Percentiles rank a stretch among this genome's conserved stretches.
phyloP scores from a whole-genome alignment of 2,113 vertebrate species.

The Seriola rivoliana region DNA sequence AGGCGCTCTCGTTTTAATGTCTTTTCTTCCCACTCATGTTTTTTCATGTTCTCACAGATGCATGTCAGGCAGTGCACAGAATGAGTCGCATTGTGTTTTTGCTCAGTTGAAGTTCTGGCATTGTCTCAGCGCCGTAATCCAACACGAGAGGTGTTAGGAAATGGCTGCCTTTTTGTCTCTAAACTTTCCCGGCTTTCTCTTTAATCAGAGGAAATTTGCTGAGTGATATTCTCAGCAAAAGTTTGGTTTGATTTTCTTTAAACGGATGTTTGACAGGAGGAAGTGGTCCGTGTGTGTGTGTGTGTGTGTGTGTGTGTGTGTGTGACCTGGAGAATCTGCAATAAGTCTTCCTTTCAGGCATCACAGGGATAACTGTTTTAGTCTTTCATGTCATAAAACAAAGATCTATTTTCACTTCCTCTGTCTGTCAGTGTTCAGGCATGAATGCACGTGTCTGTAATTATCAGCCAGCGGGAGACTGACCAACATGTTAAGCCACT shows the following conservation, averaged over 20 bases:
- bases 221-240: slow-evolving; percentile 28
- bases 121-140: slow-evolving; percentile 29
- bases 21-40: slow-evolving; percentile 36
- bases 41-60: slow-evolving; percentile 53
- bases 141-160: slow-evolving; percentile 49
- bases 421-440: background rate
- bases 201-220: slow-evolving; percentile 50
- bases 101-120: slow-evolving; percentile 23
- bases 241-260: slow-evolving; percentile 35
- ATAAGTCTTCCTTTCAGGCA: background rate
- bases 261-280: slow-evolving; percentile 22
- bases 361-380: background rate
- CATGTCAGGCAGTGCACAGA: slow-evolving; percentile 45
- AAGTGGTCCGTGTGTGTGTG: slow-evolving; percentile 1
- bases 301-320: slow-evolving; percentile 13
- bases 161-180: slow-evolving; percentile 43
- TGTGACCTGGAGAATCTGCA: slow-evolving; percentile 11
- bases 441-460: slow-evolving; percentile 22
- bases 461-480: slow-evolving; percentile 32
- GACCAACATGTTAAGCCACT: slow-evolving; percentile 18
- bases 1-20: slow-evolving; percentile 34
- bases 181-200: slow-evolving; percentile 14
- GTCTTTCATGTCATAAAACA: background rate
- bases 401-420: background rate
- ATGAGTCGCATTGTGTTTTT: slow-evolving; percentile 28